Evolutionary conservation across 2,888 invertebrate genomes (phyloP).

Genomic region (Tachina fera): DNA sequence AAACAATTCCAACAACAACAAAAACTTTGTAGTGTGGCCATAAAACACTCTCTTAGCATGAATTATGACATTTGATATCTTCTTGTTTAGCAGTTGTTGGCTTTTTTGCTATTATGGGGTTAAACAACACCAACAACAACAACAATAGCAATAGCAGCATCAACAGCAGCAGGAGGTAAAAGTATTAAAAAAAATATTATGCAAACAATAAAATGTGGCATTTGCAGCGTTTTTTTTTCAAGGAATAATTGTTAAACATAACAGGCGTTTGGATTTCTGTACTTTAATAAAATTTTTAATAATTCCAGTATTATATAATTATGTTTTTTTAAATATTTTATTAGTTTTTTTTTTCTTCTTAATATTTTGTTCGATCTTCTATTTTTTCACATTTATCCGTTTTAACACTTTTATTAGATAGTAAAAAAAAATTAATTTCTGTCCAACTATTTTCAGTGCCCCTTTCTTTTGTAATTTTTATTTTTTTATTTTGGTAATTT

Average conservation of each 20-base stretch:
- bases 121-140: conserved; percentile 23
- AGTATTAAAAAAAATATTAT: conserved; percentile 46
- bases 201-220: conserved; percentile 53
- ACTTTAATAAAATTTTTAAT: conserved; percentile 1
- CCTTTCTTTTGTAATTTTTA: not conserved
- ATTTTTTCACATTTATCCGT: not conserved
- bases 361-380: not conserved
- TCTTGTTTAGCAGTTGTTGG: conserved; percentile 17
- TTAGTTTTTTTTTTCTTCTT: not conserved
- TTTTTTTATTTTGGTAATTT: conserved; percentile 6
- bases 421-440: not conserved
- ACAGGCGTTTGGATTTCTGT: not conserved
- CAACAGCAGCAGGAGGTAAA: conserved; percentile 21
- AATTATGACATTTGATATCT: conserved; percentile 73
- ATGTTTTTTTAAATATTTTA: not conserved
- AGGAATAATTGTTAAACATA: not conserved
- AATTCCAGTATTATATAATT: conserved; percentile 39
- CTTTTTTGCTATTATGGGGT: conserved; percentile 27
- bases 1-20: conserved; percentile 5
- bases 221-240: conserved; percentile 20
- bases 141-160: not conserved
- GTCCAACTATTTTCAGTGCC: not conserved
- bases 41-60: conserved; percentile 70
- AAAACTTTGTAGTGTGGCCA: conserved; percentile 51
- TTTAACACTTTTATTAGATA: not conserved